Percentiles rank a stretch among this genome's conserved stretches.
phyloP scores from a whole-genome alignment of 1,140 invertebrate species.

The Aphelinus certus region DNA sequence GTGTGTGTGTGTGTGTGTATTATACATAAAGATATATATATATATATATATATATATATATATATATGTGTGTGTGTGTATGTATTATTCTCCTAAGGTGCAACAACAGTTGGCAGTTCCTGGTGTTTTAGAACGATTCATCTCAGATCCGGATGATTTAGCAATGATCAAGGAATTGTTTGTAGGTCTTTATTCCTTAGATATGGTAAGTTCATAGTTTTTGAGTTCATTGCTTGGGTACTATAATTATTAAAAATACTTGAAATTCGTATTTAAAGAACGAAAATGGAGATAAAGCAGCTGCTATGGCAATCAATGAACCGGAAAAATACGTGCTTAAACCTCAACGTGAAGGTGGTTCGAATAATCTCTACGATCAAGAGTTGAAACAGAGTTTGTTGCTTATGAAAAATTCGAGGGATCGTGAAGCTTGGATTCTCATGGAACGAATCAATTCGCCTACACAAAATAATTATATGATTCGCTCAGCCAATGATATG shows the following conservation, averaged over 20 bases:
- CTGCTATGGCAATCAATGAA: constrained; percentile 82
- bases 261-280: constrained; percentile 60
- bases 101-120: constrained; percentile 86
- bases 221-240: background rate
- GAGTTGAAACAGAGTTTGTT: constrained; percentile 78
- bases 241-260: background rate
- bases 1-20: too few species aligned
- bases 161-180: constrained; percentile 81
- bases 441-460: constrained; percentile 93
- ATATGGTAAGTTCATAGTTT: constrained; percentile 70
- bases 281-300: constrained; percentile 78
- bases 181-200: constrained; percentile 89
- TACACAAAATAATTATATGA: constrained; percentile 82
- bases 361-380: constrained; percentile 92
- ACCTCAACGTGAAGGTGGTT: constrained; percentile 97
- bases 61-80: too few species aligned
- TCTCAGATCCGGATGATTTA: constrained; percentile 70
- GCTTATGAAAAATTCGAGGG: constrained; percentile 71
- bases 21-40: constrained; percentile 7
- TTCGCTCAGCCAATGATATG: constrained; percentile 69
- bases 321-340: constrained; percentile 93
- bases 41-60: too few species aligned
- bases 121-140: constrained; percentile 78
- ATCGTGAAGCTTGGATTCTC: constrained; percentile 89
- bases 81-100: constrained; percentile 59